Base-by-base conservation (phyloP, 2,888 invertebrate species). In the Opisthograptis luteolata region DNA sequence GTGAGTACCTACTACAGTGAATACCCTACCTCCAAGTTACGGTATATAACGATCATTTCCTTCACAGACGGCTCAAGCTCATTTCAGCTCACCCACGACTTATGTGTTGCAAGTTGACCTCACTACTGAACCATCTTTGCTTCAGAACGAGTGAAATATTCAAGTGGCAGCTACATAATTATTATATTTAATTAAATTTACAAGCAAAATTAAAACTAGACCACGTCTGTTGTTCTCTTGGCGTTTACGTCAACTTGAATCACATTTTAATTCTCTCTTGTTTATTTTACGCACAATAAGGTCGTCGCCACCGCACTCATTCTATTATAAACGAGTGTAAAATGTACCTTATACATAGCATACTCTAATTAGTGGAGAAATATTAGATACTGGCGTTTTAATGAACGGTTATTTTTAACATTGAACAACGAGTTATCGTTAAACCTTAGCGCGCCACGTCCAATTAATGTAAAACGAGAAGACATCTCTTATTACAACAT, bases 381-480 rank as follows among this genome's bases (percentile, higher is more conserved):
- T 17, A 34, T 55, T 32, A 13, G 19, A 51, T 44, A 53, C 48
- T 24, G 53, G 34, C 42, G 31, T 58, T 55, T 51, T 62, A 65
- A 64, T 66, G 37, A 66, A 64, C 55, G 45, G 54, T 56, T 62
- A 65, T 70, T 69, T 68, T 66, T 57, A 64, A 69, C 64, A 63
- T 48, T 66, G 61, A 68, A 66, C 62, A 68, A 66, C 69, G 71
- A 76, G 73, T 72, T 73, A 68, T 74, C 71, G 60, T 73, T 66
- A 76, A 78, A 71, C 64, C 73, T 72, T 73, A 66, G 60, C 72
- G 40, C 60, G 65, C 68, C 59, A 62, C 73, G 68, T 77, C 77
- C 79, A 82, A 83, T 83, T 83, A 84, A 78, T 74, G 70, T 72
- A 73, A 76, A 81, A 77, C 64, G 74, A 79, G 74, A 72, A 64